These are phyloP conservation scores for Therioaphis trifolii DNA, from an alignment of 2,888 invertebrate genomes.

Conservation along the genomic window DNA sequence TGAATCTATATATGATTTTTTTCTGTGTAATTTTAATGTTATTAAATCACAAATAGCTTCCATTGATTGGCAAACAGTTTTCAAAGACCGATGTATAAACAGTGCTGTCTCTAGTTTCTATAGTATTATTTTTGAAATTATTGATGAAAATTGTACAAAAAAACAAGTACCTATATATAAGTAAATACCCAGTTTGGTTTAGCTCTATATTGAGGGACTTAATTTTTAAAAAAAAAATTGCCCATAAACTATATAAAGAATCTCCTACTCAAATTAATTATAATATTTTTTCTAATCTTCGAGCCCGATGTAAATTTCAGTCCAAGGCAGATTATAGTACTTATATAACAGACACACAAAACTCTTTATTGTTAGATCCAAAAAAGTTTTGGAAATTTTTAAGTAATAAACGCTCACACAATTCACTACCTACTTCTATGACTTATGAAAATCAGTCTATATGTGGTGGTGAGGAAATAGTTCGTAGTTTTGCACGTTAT, in stretches of 20 bases:
- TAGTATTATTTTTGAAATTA: not conserved
- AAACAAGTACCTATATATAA: no score
- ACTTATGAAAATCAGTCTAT: not conserved
- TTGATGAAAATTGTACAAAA: not conserved
- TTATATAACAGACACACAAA: not conserved
- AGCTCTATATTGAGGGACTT: not conserved
- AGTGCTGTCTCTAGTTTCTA: not conserved
- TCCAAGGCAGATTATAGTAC: not conserved
- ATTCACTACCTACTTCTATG: not conserved
- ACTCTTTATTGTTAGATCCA: no score
- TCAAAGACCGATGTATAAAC: no score
- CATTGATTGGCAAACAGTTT: no score
- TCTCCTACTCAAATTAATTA: not conserved
- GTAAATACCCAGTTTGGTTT: slow-evolving; percentile 6
- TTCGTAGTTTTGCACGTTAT: no score
- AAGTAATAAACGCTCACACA: not conserved
- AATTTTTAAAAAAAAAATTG: not conserved
- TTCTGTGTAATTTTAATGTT: no score
- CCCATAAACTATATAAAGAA: not conserved
- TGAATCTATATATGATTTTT: no score
- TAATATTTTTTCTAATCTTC: slow-evolving; percentile 8
- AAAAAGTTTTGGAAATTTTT: not conserved
- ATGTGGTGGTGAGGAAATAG: no score
- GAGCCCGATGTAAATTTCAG: not conserved
- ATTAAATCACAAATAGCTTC: no score